Evolutionary conservation across 2,797 vertebrate genomes (phyloP), one percentile per base, ranked within the genome.

Genomic region (Tokudaia tokunoshimensis): DNA sequence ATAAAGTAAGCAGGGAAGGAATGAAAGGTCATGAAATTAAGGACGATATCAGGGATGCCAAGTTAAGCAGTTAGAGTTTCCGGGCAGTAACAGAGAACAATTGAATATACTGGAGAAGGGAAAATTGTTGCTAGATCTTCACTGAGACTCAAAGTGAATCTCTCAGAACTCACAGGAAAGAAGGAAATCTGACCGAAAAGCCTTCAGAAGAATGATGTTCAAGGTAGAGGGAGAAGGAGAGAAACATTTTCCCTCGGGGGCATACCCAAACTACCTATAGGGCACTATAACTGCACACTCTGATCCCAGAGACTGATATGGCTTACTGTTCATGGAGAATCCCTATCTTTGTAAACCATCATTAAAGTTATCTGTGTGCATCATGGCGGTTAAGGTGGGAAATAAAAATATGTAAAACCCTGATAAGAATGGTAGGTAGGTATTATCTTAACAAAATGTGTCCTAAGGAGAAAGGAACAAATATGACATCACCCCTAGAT

Each of bases 81-180:
- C 82, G 89, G 57, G 55, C 84, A 57, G 3, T 31, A 44, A 65
- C 29, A 92, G 70, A 89, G 52, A 97, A 52, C 19, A 24, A 87
- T 6, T 22, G 19, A 87, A 93, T 29, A 14, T 8, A 95, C 94
- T 92, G 19, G 76, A 92, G 47, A 63, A 74, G 26, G 31, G 55
- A 63, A 94, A 83, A 81, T 65, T 82, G 3, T 76, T 78, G 84
- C 41, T 92, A 81, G 84, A 67, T 94, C 44, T 94, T 95, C 41
- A 67, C 17, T 55, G 29, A 92, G 50, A 87, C 89, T 95, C 47
- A 72, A 75, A 87, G 88, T 81, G 57, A 92, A 92, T 83, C 87
- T 89, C 14, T 65, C 70, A 79, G 34, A 26, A 92, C 65, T 88
- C 41, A 85, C 22, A 83, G 74, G 82, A 95, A 91, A 78, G 31